Evolutionary conservation across 92 coral and sea anemone genomes (phyloP), one percentile per base, ranked within the genome.

Genomic region (Hydrozoanthus gracilis): DNA sequence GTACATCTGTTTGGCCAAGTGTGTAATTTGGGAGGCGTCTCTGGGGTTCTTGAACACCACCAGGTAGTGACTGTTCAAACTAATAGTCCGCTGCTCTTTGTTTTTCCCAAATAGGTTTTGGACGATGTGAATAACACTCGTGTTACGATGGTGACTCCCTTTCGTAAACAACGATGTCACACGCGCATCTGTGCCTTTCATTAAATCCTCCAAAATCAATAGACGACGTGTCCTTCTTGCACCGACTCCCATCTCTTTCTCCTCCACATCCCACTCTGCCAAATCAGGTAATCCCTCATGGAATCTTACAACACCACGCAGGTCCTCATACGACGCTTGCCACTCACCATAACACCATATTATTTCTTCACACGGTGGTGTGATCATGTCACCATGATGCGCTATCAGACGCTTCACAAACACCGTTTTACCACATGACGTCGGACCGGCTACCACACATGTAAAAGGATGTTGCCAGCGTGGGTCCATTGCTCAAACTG

Each of bases 291-390:
- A 52, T 52, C 58, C 58, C 58, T 52, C 58, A 52, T 52, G 58
- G 58, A 52, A 52, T 52, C 58, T 52, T 52, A 52, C 58, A 52
- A 52, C 58, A 52, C 58, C 58, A 52, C 58, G 58, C 58, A 88
- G 83, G 13, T 88, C 91, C 73, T 88, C 88, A 65, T 79, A 88
- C 27, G 83, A 76, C 9, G 83, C 72, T 60, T 88, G 88, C 51
- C 75, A 82, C 18, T 82, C 87, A 8, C 91, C 88, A 82, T 88
- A 88, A 51, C 91, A 88, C 88, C 91, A 83, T 3, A 88, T 15
- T 5, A 88, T 88, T 52, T 76, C 3, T 3, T 20, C 66, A 9
- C 61, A 5, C 5, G 52, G 12, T 2, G 51, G 50, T 3, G n/a
- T 1, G 58, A 76, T 75, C 84, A 86, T 86, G 82, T 74, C 83